Percentiles rank a stretch among this genome's conserved stretches.
Conservation (phyloP, 2,888 invertebrate species). For the Seira ritae region DNA sequence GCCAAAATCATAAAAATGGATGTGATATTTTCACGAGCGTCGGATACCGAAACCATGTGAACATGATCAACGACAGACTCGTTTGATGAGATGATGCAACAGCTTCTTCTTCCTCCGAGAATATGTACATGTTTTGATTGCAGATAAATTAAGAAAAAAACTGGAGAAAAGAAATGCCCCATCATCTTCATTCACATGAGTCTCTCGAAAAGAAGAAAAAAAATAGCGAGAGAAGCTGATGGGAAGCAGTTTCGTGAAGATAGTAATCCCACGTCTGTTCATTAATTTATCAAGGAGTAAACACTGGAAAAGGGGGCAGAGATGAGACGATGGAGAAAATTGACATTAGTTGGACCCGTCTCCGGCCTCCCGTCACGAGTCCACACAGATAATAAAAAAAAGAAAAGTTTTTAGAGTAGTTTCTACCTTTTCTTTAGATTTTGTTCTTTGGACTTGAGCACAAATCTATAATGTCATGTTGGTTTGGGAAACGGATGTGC, state of each 20-base stretch:
- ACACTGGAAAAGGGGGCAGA: background rate
- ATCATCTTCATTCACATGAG: background rate
- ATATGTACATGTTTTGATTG: background rate
- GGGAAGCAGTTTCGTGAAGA: background rate
- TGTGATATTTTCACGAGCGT: background rate
- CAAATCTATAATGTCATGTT: slow-evolving; percentile 17
- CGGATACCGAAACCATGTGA: background rate
- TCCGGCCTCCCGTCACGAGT: background rate
- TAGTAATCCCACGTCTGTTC: slow-evolving; percentile 16
- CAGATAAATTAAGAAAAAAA: background rate
- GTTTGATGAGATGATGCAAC: slow-evolving; percentile 8
- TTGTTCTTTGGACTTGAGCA: background rate
- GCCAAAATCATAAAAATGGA: background rate
- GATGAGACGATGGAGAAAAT: background rate
- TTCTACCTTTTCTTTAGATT: background rate
- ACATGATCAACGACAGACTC: background rate
- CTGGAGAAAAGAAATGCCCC: background rate
- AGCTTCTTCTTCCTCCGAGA: background rate
- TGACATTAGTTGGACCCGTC: slow-evolving; percentile 7
- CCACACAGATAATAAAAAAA: background rate
- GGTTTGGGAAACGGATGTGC: slow-evolving; percentile 3
- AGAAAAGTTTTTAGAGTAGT: background rate
- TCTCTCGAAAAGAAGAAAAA: background rate
- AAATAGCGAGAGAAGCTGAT: background rate
- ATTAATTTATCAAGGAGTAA: slow-evolving; percentile 36